Evolutionary conservation across 2,888 invertebrate species (phyloP).

Genomic region (Lasius platythorax): DNA sequence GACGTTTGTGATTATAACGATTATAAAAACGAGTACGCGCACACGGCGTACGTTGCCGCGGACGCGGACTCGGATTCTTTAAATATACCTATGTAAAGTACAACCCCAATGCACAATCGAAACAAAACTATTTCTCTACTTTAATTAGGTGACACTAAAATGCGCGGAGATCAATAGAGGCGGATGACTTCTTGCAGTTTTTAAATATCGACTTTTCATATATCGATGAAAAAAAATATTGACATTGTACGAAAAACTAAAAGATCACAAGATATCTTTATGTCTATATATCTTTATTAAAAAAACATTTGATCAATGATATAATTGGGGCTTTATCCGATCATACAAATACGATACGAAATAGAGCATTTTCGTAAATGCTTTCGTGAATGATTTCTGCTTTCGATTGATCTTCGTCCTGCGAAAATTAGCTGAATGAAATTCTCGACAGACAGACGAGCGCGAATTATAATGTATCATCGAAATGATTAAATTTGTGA

Average conservation of each 20-base stretch:
- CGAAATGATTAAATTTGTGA: slow-evolving; percentile 39
- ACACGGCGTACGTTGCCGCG: slow-evolving; percentile 1
- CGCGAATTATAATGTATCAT: slow-evolving; percentile 29
- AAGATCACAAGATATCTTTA: neutral
- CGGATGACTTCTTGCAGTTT: slow-evolving; percentile 30
- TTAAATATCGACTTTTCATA: slow-evolving; percentile 18
- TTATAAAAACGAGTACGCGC: slow-evolving; percentile 32
- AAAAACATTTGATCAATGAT: neutral
- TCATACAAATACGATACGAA: neutral
- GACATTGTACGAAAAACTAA: slow-evolving; percentile 10
- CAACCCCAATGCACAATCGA: slow-evolving; percentile 72
- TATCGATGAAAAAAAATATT: slow-evolving; percentile 9
- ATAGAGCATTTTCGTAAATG: slow-evolving; percentile 7
- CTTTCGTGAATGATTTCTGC: slow-evolving; percentile 16
- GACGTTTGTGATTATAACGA: slow-evolving; percentile 59
- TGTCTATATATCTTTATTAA: slow-evolving; percentile 1
- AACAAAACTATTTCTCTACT: slow-evolving; percentile 80
- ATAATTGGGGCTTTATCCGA: neutral
- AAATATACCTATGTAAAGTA: slow-evolving; percentile 72
- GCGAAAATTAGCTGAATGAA: slow-evolving; percentile 23
- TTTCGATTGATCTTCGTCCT: slow-evolving; percentile 50
- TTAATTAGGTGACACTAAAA: slow-evolving; percentile 56
- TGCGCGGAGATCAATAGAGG: slow-evolving; percentile 48
- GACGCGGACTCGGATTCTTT: slow-evolving; percentile 32
- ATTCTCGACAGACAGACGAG: slow-evolving; percentile 46